These are phyloP conservation scores for Habrosyne pyritoides DNA, from an alignment of 2,888 invertebrate species.

Conservation along the genomic window DNA sequence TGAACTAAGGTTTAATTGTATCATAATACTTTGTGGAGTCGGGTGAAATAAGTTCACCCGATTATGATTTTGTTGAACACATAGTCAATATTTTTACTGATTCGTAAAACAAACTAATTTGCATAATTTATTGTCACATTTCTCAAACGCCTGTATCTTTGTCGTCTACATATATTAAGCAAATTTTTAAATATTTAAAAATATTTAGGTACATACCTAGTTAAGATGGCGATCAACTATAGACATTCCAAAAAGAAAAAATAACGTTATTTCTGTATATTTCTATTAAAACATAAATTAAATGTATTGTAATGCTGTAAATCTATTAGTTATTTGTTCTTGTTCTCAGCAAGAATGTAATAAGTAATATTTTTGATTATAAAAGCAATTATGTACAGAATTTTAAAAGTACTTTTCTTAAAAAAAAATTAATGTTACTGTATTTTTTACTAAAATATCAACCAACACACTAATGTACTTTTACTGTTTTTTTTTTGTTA, in stretches of 20 bases:
- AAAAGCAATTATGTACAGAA: neutral
- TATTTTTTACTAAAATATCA: neutral
- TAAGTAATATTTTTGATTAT: neutral
- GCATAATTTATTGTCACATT: neutral
- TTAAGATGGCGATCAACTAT: neutral
- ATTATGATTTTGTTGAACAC: too few species aligned
- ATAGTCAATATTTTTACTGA: too few species aligned
- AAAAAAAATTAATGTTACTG: neutral
- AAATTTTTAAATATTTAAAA: neutral
- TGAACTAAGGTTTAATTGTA: too few species aligned
- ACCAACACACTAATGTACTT: neutral
- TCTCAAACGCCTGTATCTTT: neutral
- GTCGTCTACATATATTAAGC: neutral
- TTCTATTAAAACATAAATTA: neutral
- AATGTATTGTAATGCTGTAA: conserved; percentile 15
- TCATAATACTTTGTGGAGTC: too few species aligned
- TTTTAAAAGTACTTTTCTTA: neutral
- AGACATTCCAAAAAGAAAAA: neutral
- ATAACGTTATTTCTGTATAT: neutral
- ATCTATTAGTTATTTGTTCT: conserved; percentile 47
- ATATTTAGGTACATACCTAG: neutral
- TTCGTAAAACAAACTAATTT: neutral
- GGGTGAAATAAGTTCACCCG: too few species aligned
- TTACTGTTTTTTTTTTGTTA: neutral
- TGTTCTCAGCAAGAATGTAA: conserved; percentile 46